Base-by-base conservation (phyloP, 2,113 vertebrate species). In the Apeltes quadracus region DNA sequence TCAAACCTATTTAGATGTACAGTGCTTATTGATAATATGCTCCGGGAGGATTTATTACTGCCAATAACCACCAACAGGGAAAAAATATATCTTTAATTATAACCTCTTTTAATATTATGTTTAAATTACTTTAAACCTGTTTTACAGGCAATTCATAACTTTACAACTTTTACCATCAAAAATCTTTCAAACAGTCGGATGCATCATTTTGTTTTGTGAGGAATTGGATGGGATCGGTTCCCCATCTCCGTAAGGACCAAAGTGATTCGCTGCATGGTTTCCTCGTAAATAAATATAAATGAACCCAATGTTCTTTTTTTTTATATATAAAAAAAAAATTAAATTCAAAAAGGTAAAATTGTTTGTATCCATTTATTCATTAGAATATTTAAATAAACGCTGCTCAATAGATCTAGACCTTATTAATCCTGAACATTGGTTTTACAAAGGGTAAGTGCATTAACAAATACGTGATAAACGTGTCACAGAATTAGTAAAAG, bases 371-470 rank as follows among this genome's bases (percentile, higher is more conserved):
- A n/a, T n/a, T n/a, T 20, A 1, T 9, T 13, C 0, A 16, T 57
- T 57, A n/a, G 3, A 41, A 14, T 15, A 7, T 58, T n/a, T n/a
- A 3, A 74, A 36, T 14, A 25, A 72, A 3, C 39, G n/a, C 18
- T 48, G 58, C 55, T 27, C 7, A 64, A 64, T 15, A 22, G 50
- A 81, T 51, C 25, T 51, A 56, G 68, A 36, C 53, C 69, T 81
- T 82, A 81, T 85, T 82, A 51, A 58, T 67, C 57, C n/a, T 64
- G 43, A 38, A 63, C 43, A 61, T 61, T 3, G 64, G 11, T 61
- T 51, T 46, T 16, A 79, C n/a, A 77, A 78, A 76, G 9, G 4
- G 2, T 38, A 48, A 29, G 9, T 46, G n/a, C 53, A 59, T 78
- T 61, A 61, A 61, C 39, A 78, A 61, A 69, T 53, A 58, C 6